These are phyloP conservation scores for Galaxias olidus DNA, from an alignment of 2,797 vertebrate species.

Conservation along the genomic window DNA sequence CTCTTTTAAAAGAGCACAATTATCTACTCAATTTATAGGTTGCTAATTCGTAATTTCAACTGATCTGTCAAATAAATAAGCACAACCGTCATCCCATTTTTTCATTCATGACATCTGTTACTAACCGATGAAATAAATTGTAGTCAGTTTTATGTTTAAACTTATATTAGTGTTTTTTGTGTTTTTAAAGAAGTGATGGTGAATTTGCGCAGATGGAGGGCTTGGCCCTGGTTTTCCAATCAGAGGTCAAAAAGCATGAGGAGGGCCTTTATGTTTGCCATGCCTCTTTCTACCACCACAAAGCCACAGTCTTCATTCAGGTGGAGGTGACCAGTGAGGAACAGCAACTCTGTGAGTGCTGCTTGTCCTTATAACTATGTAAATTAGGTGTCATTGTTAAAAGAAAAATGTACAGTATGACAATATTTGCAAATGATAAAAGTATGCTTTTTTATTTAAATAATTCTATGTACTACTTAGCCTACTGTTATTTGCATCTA, in stretches of 20 bases:
- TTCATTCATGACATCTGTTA: no score
- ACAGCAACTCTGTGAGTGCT: slow-evolving; percentile 52
- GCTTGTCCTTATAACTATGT: no score
- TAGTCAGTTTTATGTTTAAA: neutral
- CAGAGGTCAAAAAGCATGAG: slow-evolving; percentile 43
- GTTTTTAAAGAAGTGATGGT: slow-evolving; percentile 63
- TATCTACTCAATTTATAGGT: no score
- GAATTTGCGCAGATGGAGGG: slow-evolving; percentile 49
- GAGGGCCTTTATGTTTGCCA: slow-evolving; percentile 67
- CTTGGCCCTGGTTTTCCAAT: slow-evolving; percentile 55
- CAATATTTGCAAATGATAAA: no score
- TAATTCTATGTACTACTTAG: no score
- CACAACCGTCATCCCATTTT: no score
- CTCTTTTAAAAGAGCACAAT: no score
- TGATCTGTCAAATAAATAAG: no score
- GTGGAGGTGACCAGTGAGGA: slow-evolving; percentile 62
- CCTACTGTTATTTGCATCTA: neutral
- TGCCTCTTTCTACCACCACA: slow-evolving; percentile 70
- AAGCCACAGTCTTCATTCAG: slow-evolving; percentile 53
- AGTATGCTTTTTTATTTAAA: no score
- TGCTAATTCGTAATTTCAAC: no score
- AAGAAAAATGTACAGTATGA: neutral
- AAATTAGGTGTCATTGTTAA: neutral
- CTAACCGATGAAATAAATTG: no score
- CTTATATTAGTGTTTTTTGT: neutral